Evolutionary conservation across 1,140 invertebrate species (phyloP), one percentile per base, ranked within the genome.

Genomic region (Lysiphlebus fabarum): DNA sequence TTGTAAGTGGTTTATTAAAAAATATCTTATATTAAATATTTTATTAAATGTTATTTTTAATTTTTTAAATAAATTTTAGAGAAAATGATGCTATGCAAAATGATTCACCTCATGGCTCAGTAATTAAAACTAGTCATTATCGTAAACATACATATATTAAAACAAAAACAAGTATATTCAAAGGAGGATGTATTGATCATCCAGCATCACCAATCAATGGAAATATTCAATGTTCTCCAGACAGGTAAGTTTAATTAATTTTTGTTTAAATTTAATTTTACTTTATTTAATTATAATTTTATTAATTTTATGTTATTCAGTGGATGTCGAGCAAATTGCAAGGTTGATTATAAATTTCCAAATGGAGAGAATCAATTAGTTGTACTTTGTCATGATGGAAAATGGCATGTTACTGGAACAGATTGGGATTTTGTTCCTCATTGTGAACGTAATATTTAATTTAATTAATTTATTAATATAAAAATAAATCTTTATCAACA

Each of bases 401-500:
- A 79, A 51, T 89, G 87, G 86, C 70, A 81, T 56, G 71, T 85
- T 45, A 64, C 74, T 51, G 81, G 80, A 44, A 73, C 77, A 9
- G 75, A 76, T 12, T 83, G 81, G 69, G 67, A 62, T 0, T 62
- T 59, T 6, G 73, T 87, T 9, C 85, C 85, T 5, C 70, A 82
- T 34, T 89, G 87, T 64, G 79, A 86, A 81, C 85, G 87, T 84
- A 79, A 78, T 79, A 72, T 53, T 38, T 12, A 9, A 43, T 45
- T 59, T 57, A n/a, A n/a, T n/a, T n/a, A n/a, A n/a, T n/a, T n/a
- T n/a, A n/a, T n/a, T n/a, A n/a, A n/a, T n/a, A 37, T 45, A 59
- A 34, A 56, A 49, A 55, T 43, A 51, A 10, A 14, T 17, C 9
- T 33, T 44, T 56, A 9, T 26, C 12, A 14, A 14, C 7, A 54